phyloP scores from a whole-genome alignment of 2,113 vertebrate species.

The Thryonomys swinderianus region DNA sequence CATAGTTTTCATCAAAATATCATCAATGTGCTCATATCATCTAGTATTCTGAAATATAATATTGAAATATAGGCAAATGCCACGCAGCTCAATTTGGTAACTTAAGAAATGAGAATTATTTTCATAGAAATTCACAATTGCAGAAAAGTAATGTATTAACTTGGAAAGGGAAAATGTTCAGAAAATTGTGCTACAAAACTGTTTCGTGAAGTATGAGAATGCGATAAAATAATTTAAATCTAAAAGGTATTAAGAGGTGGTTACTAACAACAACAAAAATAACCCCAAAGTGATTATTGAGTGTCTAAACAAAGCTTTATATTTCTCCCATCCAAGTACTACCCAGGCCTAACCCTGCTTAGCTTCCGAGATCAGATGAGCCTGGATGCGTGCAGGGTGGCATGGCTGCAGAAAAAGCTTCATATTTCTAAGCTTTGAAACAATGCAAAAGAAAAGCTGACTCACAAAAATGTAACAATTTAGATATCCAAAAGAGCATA shows the following conservation, averaged over 20 bases:
- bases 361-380: too few relatives aligned
- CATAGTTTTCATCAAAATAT: background rate
- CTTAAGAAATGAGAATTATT: slow-evolving; percentile 37
- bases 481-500: background rate
- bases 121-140: background rate
- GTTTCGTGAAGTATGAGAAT: background rate
- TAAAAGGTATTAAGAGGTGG: slow-evolving; percentile 18
- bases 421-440: slow-evolving; percentile 51
- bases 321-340: background rate
- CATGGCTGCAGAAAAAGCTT: background rate
- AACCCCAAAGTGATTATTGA: background rate
- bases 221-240: slow-evolving; percentile 37
- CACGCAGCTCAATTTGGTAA: slow-evolving; percentile 10
- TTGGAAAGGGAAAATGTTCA: slow-evolving; percentile 41
- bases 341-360: too few relatives aligned
- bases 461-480: background rate
- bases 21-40: background rate
- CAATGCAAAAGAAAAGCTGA: background rate
- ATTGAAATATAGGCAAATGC: background rate
- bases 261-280: background rate
- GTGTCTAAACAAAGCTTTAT: background rate
- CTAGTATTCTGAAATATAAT: background rate
- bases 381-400: too few relatives aligned
- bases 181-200: slow-evolving; percentile 38
- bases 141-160: background rate